These are phyloP conservation scores for Arremon aurantiirostris DNA, from an alignment of 2,797 vertebrate genomes.

Conservation along the genomic window DNA sequence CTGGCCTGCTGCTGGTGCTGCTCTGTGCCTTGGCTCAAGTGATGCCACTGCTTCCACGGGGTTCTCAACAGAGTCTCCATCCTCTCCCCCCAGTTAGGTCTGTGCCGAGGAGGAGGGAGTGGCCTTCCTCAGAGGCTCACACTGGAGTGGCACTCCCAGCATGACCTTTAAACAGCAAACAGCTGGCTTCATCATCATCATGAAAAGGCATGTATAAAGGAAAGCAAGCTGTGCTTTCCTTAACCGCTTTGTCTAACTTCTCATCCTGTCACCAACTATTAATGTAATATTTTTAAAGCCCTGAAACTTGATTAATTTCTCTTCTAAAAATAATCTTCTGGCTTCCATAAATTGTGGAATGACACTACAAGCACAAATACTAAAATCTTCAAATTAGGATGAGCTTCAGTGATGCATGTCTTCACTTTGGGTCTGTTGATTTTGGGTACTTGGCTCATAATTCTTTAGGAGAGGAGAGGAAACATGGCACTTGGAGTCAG, in stretches of 20 bases:
- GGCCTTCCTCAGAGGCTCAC: not conserved
- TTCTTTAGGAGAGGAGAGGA: not conserved
- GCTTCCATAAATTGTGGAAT: not conserved
- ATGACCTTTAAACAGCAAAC: not conserved
- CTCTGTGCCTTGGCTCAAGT: not conserved
- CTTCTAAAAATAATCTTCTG: not conserved
- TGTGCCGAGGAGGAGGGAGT: not conserved
- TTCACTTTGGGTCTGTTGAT: not conserved
- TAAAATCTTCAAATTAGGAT: not conserved
- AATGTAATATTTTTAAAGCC: not conserved
- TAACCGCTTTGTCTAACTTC: not conserved
- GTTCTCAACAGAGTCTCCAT: fast-evolving
- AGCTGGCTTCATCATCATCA: not conserved
- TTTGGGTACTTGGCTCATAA: not conserved
- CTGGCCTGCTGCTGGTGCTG: not conserved
- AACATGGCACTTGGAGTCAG: not conserved
- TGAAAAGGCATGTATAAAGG: not conserved
- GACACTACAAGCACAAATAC: not conserved
- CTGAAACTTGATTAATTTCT: not conserved
- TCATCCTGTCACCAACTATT: not conserved
- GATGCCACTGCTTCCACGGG: not conserved
- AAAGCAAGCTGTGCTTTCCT: not conserved
- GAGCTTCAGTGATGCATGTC: not conserved
- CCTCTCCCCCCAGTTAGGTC: no score
- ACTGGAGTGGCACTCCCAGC: fast-evolving